Evolutionary conservation across 2,888 invertebrate species (phyloP).

Genomic region (Ectemnius continuus): DNA sequence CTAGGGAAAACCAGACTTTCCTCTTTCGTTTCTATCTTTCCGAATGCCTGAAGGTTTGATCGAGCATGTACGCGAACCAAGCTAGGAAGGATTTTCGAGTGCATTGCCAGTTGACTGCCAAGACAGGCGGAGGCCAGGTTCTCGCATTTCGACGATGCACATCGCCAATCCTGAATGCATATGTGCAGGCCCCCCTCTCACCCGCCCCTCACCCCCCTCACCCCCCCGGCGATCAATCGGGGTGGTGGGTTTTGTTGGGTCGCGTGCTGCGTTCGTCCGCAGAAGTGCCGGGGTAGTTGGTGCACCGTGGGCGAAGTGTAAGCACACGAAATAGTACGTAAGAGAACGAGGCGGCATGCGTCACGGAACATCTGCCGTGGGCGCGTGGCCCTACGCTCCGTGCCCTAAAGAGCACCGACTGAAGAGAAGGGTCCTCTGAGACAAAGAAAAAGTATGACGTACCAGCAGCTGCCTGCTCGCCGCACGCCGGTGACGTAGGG

Average conservation of each 20-base stretch:
- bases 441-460: constrained; percentile 78
- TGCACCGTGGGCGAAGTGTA: constrained; percentile 57
- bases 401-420: constrained; percentile 71
- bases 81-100: too few species aligned
- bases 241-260: constrained; percentile 54
- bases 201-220: constrained; percentile 1
- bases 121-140: too few species aligned
- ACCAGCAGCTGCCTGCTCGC: constrained; percentile 71
- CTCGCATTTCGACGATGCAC: constrained; percentile 49
- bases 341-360: constrained; percentile 69
- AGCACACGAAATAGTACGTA: constrained; percentile 55
- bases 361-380: constrained; percentile 75
- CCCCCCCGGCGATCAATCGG: constrained; percentile 29
- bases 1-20: too few species aligned
- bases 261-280: constrained; percentile 49
- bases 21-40: too few species aligned
- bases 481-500: constrained; percentile 71
- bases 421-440: constrained; percentile 75
- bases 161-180: neutral
- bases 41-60: too few species aligned
- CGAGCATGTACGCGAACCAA: too few species aligned
- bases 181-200: neutral
- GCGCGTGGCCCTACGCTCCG: constrained; percentile 68
- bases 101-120: too few species aligned
- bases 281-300: too few species aligned